Evolutionary conservation across 2,888 invertebrate genomes (phyloP), one percentile per base, ranked within the genome.

Genomic region (Melinaea menophilus): DNA sequence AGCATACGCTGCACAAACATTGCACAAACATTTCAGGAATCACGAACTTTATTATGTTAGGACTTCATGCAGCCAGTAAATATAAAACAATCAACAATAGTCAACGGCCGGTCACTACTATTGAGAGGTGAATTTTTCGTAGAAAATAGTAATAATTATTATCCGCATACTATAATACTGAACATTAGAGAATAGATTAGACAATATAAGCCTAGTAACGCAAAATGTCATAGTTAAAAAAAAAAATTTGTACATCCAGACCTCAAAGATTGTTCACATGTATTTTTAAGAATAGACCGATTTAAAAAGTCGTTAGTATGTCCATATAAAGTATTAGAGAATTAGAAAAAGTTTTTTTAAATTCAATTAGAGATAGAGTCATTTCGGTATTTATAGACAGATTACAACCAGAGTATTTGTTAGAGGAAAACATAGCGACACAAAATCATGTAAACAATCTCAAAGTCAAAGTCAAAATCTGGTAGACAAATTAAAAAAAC

Each of bases 101-200:
- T 67, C 0, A 75, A 70, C 58, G 74, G 76, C 1, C 54, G 62
- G n/a, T 57, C 64, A 35, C 60, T 78, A 31, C 61, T 69, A 5
- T 59, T 77, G 13, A 75, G 75, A 2, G 73, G 74, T 9, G 74
- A 75, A 34, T 72, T 75, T 64, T 72, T 58, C 37, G 41, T 57
- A 34, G 5, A 55, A 55, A 54, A 12, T 13, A 45, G 33, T 51
- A 22, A 9, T 35, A 48, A 11, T 33, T n/a, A 34, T 31, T 47
- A 58, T 31, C 34, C 48, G 37, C 58, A 58, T 46, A 58, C 46
- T 33, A 12, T 33, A 47, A 22, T 47, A 47, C 47, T 47, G n/a
- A 22, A 55, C 5, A 55, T 33, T 22, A 55, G 22, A 13, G 13
- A 55, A 2, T 13, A n/a, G 0, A 56, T 56, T 33, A 56, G 13